phyloP scores from a whole-genome alignment of 2,797 vertebrate genomes.

The Scolopax bukidnonensis region DNA sequence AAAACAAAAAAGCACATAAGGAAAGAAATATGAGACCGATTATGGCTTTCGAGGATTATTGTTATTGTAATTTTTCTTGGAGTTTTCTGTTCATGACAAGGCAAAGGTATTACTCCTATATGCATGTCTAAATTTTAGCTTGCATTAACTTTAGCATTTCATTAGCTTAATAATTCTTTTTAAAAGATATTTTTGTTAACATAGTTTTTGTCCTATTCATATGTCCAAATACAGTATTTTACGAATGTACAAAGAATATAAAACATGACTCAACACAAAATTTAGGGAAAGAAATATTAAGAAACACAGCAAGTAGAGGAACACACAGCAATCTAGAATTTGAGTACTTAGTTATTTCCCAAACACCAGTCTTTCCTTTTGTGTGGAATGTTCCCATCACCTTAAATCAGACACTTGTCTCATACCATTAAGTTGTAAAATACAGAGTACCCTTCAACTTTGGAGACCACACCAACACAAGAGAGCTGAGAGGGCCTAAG shows the following conservation, averaged over 20 bases:
- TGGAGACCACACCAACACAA: neutral
- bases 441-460: neutral
- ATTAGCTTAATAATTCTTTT: neutral
- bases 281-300: neutral
- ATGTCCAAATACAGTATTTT: neutral
- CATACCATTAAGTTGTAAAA: neutral
- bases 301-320: neutral
- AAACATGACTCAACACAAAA: neutral
- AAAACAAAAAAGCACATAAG: neutral
- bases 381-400: neutral
- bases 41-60: neutral
- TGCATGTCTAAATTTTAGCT: neutral
- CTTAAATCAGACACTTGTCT: neutral
- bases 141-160: neutral
- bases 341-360: neutral
- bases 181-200: neutral
- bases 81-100: neutral
- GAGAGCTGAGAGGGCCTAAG: neutral
- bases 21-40: neutral
- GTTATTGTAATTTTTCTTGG: neutral
- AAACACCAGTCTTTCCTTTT: neutral
- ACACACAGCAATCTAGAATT: neutral
- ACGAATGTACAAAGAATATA: neutral
- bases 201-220: neutral
- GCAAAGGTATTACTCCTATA: neutral